Evolutionary conservation across 2,888 invertebrate genomes (phyloP), one percentile per base, ranked within the genome.

Genomic region (Drosophila lacicola): DNA sequence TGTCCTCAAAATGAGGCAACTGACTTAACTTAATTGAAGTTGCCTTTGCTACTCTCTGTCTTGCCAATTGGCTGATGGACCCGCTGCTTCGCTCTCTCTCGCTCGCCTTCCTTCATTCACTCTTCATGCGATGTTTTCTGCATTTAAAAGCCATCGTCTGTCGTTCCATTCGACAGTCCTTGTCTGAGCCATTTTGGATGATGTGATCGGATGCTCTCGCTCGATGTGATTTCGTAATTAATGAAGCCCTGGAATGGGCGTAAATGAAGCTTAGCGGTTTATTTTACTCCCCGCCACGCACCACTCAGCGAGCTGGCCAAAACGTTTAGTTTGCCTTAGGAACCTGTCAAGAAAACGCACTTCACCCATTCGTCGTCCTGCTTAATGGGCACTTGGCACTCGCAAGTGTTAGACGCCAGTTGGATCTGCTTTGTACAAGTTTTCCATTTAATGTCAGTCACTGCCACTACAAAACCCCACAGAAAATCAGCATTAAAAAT

Each of bases 11-110:
- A 89, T 85, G 89, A 89, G 88, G 78, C 84, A 89, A 84, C 85
- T 87, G 85, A 86, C 85, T 86, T 86, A 89, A 89, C 88, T 86
- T 89, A 86, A 86, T 86, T 86, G 85, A 86, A 86, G 80, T 84
- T 89, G 82, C 74, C 67, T 68, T 62, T 85, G 78, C 55, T 25
- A 45, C 49, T 47, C 51, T 39, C 50, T 51, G 45, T 19, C 41
- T 42, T 66, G 64, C 19, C 65, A 66, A 66, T 66, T 64, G 65
- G 53, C 65, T 66, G 65, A 57, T 68, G 69, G 69, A 50, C 60
- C 36, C 36, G 19, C 33, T 17, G 14, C 19, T 44, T 34, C 47
- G 5, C 36, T 42, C 41, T 51, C 10, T 39, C 36, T 6, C 29
- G 11, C 37, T 29, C n/a, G 25, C 13, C 21, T 45, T 33, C 41